A percentile compares a stretch with the other conserved stretches of the same genome.
Evolutionary conservation across 2,113 vertebrate genomes (phyloP).

Genomic region (Acinonyx jubatus): DNA sequence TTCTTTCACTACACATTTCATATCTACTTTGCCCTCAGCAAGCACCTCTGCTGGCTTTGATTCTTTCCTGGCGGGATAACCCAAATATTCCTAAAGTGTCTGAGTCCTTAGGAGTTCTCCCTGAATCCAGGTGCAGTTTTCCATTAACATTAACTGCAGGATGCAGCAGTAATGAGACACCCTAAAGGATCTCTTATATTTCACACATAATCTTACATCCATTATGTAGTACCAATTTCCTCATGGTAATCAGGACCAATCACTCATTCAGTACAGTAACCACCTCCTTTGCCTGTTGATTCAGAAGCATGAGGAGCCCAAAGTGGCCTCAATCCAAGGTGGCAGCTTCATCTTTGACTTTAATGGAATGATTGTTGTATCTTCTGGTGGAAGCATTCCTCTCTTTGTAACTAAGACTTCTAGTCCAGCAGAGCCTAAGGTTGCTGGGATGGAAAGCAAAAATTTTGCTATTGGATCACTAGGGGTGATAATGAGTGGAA

Average conservation of each 20-base stretch:
- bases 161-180: background rate
- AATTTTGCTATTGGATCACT: background rate
- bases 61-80: background rate
- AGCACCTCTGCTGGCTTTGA: background rate
- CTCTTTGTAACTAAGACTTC: background rate
- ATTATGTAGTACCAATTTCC: background rate
- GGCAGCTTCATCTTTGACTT: background rate
- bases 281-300: background rate
- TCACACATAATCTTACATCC: background rate
- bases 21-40: background rate
- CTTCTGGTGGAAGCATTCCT: background rate
- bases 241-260: background rate
- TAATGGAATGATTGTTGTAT: background rate
- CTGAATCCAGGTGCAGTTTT: background rate
- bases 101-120: background rate
- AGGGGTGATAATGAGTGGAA: background rate
- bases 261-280: background rate
- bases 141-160: background rate
- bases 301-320: background rate
- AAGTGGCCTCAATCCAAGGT: background rate
- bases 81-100: background rate
- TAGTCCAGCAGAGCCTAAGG: background rate
- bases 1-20: background rate
- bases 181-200: background rate
- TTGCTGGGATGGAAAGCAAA: background rate